phyloP scores from a whole-genome alignment of 2,888 invertebrate species.

The Mechanitis messenoides region DNA sequence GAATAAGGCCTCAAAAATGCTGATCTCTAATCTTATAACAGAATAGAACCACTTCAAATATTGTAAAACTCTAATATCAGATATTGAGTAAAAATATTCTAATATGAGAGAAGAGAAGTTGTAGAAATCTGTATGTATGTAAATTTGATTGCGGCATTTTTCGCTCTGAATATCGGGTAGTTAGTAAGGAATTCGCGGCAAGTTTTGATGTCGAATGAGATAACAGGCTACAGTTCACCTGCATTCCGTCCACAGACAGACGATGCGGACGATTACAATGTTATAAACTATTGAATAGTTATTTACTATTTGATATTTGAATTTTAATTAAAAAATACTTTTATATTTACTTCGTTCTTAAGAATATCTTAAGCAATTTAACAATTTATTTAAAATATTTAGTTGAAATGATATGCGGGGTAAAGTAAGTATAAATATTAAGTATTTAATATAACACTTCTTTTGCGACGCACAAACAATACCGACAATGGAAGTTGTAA shows the following conservation, averaged over 20 bases:
- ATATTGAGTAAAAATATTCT: background rate
- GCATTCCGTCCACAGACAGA: conserved; percentile 12
- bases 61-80: too few relatives aligned
- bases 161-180: conserved; percentile 9
- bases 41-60: background rate
- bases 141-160: conserved; percentile 6
- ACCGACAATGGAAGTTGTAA: background rate
- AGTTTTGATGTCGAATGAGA: conserved; percentile 11
- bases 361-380: background rate
- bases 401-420: too few relatives aligned
- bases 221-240: conserved; percentile 13
- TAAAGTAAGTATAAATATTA: too few relatives aligned
- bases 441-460: background rate
- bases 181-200: conserved; percentile 8
- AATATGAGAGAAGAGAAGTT: background rate
- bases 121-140: background rate
- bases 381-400: too few relatives aligned
- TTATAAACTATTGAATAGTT: background rate
- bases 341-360: too few relatives aligned
- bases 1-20: too few relatives aligned
- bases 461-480: conserved; percentile 1
- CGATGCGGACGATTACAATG: conserved; percentile 6
- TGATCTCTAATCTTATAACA: conserved; percentile 3
- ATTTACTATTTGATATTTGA: too few relatives aligned
- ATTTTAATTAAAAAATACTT: too few relatives aligned